A percentile compares a stretch with the other conserved stretches of the same genome.
phyloP scores from a whole-genome alignment of 2,888 invertebrate species.

The Leptopilina drosophilae region DNA sequence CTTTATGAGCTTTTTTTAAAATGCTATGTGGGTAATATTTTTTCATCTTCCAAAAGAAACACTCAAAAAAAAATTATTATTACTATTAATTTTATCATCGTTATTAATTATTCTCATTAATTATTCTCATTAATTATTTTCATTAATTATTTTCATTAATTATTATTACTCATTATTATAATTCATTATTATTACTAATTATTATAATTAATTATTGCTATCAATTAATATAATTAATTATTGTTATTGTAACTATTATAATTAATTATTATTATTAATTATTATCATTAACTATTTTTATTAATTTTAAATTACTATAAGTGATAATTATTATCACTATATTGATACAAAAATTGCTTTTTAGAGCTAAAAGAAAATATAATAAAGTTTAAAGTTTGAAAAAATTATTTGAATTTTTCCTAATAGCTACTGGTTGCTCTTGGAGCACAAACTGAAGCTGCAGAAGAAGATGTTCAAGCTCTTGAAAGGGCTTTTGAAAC shows the following conservation, averaged over 20 bases:
- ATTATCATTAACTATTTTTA: not conserved
- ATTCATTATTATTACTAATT: no score
- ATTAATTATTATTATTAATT: no score
- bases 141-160: no score
- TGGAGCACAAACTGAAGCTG: conserved; percentile 27
- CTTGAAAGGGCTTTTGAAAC: conserved; percentile 78
- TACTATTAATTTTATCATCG: no score
- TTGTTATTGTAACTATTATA: no score
- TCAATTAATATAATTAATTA: no score
- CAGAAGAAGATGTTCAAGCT: conserved; percentile 69
- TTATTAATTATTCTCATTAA: no score
- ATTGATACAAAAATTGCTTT: no score
- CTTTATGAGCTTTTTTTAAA: conserved; percentile 85
- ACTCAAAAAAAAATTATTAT: not conserved
- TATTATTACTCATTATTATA: not conserved
- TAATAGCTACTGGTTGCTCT: not conserved
- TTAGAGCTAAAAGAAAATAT: no score
- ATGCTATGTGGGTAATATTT: conserved; percentile 82
- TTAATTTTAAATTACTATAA: not conserved
- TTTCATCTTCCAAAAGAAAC: not conserved
- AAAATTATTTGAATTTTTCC: not conserved
- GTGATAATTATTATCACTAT: no score
- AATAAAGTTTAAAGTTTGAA: not conserved
- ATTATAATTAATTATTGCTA: no score
- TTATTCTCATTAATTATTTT: no score